phyloP scores from a whole-genome alignment of 1,140 invertebrate species.

The Drusus annulatus region DNA sequence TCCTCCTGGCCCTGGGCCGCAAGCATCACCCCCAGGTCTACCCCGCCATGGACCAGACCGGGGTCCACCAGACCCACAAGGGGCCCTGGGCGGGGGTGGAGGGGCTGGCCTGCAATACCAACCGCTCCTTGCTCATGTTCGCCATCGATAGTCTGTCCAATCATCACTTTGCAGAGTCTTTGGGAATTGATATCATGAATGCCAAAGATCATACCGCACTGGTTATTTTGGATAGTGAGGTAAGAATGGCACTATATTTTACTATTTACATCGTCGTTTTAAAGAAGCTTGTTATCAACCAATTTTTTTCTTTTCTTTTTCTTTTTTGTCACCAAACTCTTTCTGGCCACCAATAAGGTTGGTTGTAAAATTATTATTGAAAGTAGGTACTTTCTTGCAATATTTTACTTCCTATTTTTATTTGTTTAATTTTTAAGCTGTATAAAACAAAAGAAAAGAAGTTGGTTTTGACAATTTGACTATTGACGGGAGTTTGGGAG shows the following conservation, averaged over 20 bases:
- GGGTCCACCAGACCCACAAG: not conserved
- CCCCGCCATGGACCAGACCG: slow-evolving; percentile 57
- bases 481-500: too few species aligned
- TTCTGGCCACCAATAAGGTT: too few species aligned
- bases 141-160: slow-evolving; percentile 81
- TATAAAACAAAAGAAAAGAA: too few species aligned
- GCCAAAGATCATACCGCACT: slow-evolving; percentile 77
- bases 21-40: slow-evolving; percentile 62
- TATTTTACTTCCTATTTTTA: too few species aligned
- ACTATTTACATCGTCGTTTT: too few species aligned
- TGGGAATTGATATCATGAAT: slow-evolving; percentile 79
- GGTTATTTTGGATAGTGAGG: slow-evolving; percentile 81
- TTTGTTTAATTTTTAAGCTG: too few species aligned
- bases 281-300: too few species aligned
- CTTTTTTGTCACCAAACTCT: too few species aligned
- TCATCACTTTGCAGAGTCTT: slow-evolving; percentile 80
- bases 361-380: too few species aligned
- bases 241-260: slow-evolving; percentile 63
- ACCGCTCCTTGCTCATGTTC: slow-evolving; percentile 78
- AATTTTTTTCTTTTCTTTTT: too few species aligned
- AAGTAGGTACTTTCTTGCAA: too few species aligned
- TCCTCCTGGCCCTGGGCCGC: slow-evolving; percentile 65
- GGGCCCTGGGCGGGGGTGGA: slow-evolving; percentile 43
- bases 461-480: too few species aligned
- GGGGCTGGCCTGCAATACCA: slow-evolving; percentile 74